phyloP scores from a whole-genome alignment of 1,140 invertebrate genomes.

The Neomicropteryx cornuta region DNA sequence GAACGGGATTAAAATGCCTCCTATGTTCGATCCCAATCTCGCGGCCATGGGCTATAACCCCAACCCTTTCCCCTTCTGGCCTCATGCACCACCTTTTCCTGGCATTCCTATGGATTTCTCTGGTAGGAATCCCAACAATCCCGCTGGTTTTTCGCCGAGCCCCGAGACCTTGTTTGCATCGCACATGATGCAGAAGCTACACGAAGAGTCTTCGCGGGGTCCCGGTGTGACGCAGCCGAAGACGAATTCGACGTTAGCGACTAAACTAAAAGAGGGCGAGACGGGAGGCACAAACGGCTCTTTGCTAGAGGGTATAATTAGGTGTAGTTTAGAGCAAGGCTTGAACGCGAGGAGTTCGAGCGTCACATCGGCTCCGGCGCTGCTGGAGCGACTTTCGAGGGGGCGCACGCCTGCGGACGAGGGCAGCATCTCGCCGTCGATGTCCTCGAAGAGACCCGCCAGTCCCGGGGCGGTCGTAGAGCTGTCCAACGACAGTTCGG shows the following conservation, averaged over 20 bases:
- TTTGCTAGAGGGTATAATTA: constrained; percentile 69
- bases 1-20: constrained; percentile 57
- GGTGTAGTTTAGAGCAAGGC: constrained; percentile 59
- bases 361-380: constrained; percentile 49
- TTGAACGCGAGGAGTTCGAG: constrained; percentile 36
- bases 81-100: constrained; percentile 30
- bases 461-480: constrained; percentile 19
- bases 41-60: constrained; percentile 36
- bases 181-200: constrained; percentile 68
- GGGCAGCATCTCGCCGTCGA: constrained; percentile 16
- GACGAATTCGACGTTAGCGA: too few relatives aligned
- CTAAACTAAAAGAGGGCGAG: constrained; percentile 48
- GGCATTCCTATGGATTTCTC: constrained; percentile 41
- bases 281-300: constrained; percentile 54
- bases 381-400: constrained; percentile 59
- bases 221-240: constrained; percentile 28
- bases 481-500: constrained; percentile 2
- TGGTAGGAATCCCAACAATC: constrained; percentile 25
- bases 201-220: constrained; percentile 48
- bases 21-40: constrained; percentile 46
- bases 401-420: constrained; percentile 46
- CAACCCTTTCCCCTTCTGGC: constrained; percentile 52
- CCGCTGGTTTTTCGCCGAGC: constrained; percentile 39
- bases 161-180: constrained; percentile 64
- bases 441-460: constrained; percentile 18